Evolutionary conservation across 2,888 invertebrate species (phyloP).

Genomic region (Sinhomidia bicolor): DNA sequence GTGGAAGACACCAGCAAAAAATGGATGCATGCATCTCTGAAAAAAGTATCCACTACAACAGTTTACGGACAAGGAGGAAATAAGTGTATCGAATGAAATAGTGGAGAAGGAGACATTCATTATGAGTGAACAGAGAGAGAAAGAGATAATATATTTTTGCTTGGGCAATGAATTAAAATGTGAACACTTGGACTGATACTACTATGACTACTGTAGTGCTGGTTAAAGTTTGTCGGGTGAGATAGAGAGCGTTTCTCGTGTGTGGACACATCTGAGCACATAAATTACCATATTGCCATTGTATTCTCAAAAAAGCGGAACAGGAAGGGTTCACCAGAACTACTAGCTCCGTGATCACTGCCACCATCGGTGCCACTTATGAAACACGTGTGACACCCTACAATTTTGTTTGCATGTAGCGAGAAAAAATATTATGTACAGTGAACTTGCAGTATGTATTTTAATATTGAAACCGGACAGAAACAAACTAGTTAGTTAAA

Average conservation of each 20-base stretch:
- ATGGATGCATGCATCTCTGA: conserved; percentile 28
- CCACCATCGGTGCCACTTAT: conserved; percentile 47
- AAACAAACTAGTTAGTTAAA: not conserved
- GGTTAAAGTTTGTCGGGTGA: not conserved
- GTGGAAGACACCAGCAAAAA: conserved; percentile 39
- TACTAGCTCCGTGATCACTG: conserved; percentile 10
- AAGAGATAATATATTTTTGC: conserved; percentile 42
- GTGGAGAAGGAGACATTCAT: conserved; percentile 57
- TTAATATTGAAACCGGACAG: conserved; percentile 37
- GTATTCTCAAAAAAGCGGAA: conserved; percentile 61
- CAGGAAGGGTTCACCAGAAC: conserved; percentile 51
- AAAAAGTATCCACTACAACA: no score
- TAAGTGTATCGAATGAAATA: conserved; percentile 53
- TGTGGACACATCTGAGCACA: conserved; percentile 73
- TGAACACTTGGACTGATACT: not conserved
- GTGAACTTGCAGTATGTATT: no score
- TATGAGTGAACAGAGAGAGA: conserved; percentile 31
- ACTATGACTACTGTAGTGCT: no score
- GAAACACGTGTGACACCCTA: conserved; percentile 44
- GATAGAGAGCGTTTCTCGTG: not conserved
- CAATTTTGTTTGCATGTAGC: no score
- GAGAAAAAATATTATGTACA: no score
- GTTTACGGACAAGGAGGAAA: no score
- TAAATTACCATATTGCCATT: conserved; percentile 64
- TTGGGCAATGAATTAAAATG: conserved; percentile 65